phyloP scores from a whole-genome alignment of 1,140 invertebrate genomes.

The Drosophila malerkotliana region DNA sequence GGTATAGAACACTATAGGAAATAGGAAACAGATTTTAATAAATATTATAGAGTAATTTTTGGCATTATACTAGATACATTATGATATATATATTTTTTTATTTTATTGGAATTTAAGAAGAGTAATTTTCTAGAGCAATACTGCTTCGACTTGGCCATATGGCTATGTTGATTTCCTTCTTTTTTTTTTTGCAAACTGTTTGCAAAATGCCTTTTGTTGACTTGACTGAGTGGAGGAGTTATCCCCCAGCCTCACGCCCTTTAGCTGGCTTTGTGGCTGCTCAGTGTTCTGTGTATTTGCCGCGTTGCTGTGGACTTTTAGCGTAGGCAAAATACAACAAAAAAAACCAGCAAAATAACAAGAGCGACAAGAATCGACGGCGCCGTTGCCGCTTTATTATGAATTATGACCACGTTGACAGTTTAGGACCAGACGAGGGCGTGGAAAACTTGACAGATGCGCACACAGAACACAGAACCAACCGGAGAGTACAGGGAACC shows the following conservation, averaged over 20 bases:
- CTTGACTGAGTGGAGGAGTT: slow-evolving; percentile 36
- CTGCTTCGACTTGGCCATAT: slow-evolving; percentile 15
- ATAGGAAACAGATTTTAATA: not conserved
- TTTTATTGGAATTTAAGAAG: too few species aligned
- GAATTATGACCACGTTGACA: slow-evolving; percentile 81
- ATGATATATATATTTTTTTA: too few species aligned
- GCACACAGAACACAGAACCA: slow-evolving; percentile 38
- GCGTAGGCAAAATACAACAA: slow-evolving; percentile 17
- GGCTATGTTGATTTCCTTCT: slow-evolving; percentile 6
- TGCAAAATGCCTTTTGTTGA: slow-evolving; percentile 58
- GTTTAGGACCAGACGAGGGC: slow-evolving; percentile 75
- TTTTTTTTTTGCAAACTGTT: slow-evolving; percentile 41
- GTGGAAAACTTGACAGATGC: slow-evolving; percentile 81
- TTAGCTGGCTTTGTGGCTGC: slow-evolving; percentile 10
- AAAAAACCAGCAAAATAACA: slow-evolving; percentile 17
- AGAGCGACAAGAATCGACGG: slow-evolving; percentile 58
- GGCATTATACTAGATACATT: too few species aligned
- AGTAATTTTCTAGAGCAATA: slow-evolving; percentile 10
- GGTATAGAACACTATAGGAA: not conserved
- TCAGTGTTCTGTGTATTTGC: slow-evolving; percentile 44
- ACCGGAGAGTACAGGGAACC: slow-evolving; percentile 6
- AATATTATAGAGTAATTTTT: too few species aligned
- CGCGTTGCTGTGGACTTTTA: slow-evolving; percentile 39
- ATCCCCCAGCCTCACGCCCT: slow-evolving; percentile 3
- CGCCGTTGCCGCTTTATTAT: slow-evolving; percentile 74